These are phyloP conservation scores for Sebastes iracundus DNA, from an alignment of 2,797 vertebrate species.

Conservation along the genomic window DNA sequence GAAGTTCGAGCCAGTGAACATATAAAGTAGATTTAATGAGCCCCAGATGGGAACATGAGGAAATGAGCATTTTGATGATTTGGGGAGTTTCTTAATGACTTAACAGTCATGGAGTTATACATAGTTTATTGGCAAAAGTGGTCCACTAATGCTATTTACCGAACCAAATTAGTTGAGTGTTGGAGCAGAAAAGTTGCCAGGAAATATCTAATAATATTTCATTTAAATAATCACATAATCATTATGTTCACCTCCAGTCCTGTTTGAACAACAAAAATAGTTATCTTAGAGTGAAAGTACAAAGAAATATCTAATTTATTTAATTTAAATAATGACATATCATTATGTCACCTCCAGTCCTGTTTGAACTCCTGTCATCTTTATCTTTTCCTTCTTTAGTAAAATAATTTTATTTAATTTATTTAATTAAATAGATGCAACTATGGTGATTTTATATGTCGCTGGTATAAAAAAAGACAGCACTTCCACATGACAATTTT, in stretches of 20 bases:
- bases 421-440: neutral
- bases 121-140: neutral
- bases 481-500: neutral
- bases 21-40: slow-evolving; percentile 18
- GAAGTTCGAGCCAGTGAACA: neutral
- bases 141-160: neutral
- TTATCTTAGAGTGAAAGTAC: too few relatives aligned
- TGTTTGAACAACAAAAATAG: too few relatives aligned
- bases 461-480: neutral
- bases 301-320: neutral
- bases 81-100: neutral
- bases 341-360: neutral
- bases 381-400: neutral
- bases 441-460: neutral
- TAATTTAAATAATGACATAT: neutral
- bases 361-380: neutral
- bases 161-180: neutral
- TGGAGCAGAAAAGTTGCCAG: neutral
- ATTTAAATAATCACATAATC: neutral
- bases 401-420: too few relatives aligned
- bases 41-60: neutral
- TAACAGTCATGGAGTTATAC: neutral
- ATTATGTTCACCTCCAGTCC: neutral
- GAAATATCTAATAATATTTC: neutral
- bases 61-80: neutral